These are phyloP conservation scores for Apis florea DNA, from an alignment of 1,140 invertebrate genomes.

Conservation along the genomic window DNA sequence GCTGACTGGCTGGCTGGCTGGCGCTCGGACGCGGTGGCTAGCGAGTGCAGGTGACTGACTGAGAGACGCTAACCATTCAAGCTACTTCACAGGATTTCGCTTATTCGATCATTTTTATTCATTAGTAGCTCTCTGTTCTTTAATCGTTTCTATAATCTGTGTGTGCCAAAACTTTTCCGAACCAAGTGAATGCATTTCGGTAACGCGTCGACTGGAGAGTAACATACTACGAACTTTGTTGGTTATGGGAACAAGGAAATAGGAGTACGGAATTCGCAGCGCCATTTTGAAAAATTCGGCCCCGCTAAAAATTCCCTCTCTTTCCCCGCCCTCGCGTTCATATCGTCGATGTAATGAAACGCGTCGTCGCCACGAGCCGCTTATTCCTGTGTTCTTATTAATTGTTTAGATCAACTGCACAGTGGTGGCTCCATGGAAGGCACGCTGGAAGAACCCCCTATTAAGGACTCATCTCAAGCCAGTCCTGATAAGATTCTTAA, in stretches of 20 bases:
- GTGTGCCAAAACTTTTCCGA: background rate
- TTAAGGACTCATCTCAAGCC: conserved; percentile 75
- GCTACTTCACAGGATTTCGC: conserved; percentile 45
- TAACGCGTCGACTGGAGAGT: conserved; percentile 11
- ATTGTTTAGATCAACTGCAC: conserved; percentile 67
- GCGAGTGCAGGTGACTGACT: conserved; percentile 64
- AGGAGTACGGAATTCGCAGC: conserved; percentile 75
- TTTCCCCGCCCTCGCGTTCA: conserved; percentile 29
- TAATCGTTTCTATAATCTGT: conserved; percentile 8
- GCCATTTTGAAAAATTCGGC: conserved; percentile 79
- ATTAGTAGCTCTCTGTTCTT: conserved; percentile 40
- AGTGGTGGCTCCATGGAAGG: conserved; percentile 78
- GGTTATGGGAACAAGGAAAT: conserved; percentile 70
- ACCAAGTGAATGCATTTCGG: background rate
- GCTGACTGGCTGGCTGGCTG: conserved; percentile 41
- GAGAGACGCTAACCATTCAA: conserved; percentile 54
- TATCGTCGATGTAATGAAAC: conserved; percentile 47
- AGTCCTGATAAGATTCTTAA: conserved; percentile 67
- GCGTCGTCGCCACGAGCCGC: conserved; percentile 42
- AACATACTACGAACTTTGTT: conserved; percentile 59
- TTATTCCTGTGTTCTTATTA: conserved; percentile 55
- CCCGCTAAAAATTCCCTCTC: conserved; percentile 62
- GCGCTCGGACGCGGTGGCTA: conserved; percentile 60
- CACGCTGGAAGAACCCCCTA: conserved; percentile 75
- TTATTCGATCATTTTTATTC: conserved; percentile 34